A percentile compares a stretch with the other conserved stretches of the same genome.
These are phyloP conservation scores for Charadrius vociferus DNA, from an alignment of 2,113 vertebrate genomes.

Conservation along the genomic window DNA sequence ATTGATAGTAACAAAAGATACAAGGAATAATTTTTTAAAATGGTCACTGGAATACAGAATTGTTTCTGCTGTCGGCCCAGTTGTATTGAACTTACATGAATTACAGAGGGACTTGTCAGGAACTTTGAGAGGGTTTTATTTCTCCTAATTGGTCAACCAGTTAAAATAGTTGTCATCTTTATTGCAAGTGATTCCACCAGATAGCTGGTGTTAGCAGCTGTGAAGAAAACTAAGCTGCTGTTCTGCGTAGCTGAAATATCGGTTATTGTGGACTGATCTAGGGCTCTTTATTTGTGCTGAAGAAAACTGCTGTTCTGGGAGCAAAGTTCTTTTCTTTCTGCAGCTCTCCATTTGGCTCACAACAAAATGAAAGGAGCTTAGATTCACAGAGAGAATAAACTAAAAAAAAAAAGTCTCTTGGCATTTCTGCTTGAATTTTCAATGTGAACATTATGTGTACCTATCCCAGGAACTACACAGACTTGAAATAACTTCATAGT, in stretches of 20 bases:
- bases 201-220: neutral
- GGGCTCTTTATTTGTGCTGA: neutral
- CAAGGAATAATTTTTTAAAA: neutral
- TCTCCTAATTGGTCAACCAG: neutral
- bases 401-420: neutral
- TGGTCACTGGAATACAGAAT: neutral
- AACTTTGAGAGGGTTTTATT: neutral
- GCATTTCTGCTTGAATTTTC: neutral
- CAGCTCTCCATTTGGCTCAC: neutral
- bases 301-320: neutral
- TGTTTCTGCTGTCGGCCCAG: neutral
- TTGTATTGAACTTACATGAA: neutral
- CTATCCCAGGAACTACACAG: neutral
- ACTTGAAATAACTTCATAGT: neutral
- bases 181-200: neutral
- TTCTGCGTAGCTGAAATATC: neutral
- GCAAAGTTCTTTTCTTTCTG: neutral
- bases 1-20: neutral
- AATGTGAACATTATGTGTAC: neutral
- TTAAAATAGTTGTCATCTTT: neutral
- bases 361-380: neutral
- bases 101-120: neutral
- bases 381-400: neutral
- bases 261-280: neutral
- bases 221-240: neutral